These are phyloP conservation scores for Anadara kagoshimensis DNA, from an alignment of 1,140 invertebrate species.

Conservation along the genomic window DNA sequence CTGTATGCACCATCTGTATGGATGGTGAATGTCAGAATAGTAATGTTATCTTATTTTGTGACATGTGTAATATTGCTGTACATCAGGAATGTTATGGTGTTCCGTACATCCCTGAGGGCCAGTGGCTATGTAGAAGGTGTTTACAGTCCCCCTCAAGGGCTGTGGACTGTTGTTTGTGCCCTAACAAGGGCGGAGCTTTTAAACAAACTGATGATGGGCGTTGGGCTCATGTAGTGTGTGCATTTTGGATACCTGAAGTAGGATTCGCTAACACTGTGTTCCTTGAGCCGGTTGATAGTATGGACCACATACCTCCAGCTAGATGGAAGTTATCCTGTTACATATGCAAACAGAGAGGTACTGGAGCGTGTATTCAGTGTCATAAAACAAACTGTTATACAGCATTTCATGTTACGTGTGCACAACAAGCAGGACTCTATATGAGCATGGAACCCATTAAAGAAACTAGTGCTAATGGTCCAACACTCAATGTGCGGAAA, in stretches of 20 bases:
- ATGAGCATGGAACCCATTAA: slow-evolving; percentile 93
- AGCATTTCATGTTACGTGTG: slow-evolving; percentile 99
- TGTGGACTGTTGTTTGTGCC: slow-evolving; percentile 97
- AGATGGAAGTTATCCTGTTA: slow-evolving; percentile 97
- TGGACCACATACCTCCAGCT: slow-evolving; percentile 95
- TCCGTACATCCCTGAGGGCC: slow-evolving; percentile 98
- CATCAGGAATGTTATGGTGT: slow-evolving; percentile 99
- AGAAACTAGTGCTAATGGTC: slow-evolving; percentile 61
- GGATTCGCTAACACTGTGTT: slow-evolving; percentile 93
- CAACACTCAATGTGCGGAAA: slow-evolving; percentile 86
- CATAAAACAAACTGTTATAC: slow-evolving; percentile 97
- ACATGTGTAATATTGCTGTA: slow-evolving; percentile 99
- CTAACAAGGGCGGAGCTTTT: slow-evolving; percentile 98
- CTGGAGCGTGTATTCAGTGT: slow-evolving; percentile 98
- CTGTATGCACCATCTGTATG: slow-evolving; percentile 94
- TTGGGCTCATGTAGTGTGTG: slow-evolving; percentile 99
- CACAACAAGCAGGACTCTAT: slow-evolving; percentile 93
- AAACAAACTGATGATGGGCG: slow-evolving; percentile 97
- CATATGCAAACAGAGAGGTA: slow-evolving; percentile 94
- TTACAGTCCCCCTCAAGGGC: slow-evolving; percentile 95
- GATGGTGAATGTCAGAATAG: slow-evolving; percentile 97
- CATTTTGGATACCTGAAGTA: slow-evolving; percentile 99
- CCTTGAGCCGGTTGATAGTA: slow-evolving; percentile 96
- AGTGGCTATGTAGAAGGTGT: slow-evolving; percentile 97
- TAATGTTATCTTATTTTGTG: slow-evolving; percentile 97